phyloP scores from a whole-genome alignment of 1,140 invertebrate species.

The Cydia fagiglandana region DNA sequence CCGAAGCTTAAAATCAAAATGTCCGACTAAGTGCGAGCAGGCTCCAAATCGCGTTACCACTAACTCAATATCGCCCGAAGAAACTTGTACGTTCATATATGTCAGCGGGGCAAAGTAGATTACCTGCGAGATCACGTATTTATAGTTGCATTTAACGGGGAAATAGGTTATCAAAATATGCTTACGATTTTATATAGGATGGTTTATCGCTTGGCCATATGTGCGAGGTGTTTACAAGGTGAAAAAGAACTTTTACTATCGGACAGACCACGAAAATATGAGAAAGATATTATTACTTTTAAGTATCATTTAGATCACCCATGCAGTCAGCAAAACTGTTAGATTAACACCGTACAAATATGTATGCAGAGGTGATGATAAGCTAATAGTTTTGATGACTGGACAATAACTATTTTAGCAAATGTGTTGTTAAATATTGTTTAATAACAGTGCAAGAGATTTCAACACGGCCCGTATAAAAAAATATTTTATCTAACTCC shows the following conservation, averaged over 20 bases:
- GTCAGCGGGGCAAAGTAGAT: conserved; percentile 17
- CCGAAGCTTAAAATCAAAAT: conserved; percentile 9
- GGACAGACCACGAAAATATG: too few species aligned
- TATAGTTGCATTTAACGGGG: neutral
- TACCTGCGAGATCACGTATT: conserved; percentile 23
- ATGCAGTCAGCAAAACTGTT: too few species aligned
- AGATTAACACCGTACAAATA: too few species aligned
- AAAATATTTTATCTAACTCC: neutral
- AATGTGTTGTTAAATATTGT: too few species aligned
- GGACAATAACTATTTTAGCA: too few species aligned
- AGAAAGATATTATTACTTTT: too few species aligned
- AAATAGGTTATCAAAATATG: conserved; percentile 12
- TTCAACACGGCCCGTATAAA: neutral
- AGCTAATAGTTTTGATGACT: too few species aligned
- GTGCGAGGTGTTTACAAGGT: neutral
- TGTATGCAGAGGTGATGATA: too few species aligned
- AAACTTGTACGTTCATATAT: conserved; percentile 19
- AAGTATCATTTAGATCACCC: too few species aligned
- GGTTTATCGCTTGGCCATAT: neutral
- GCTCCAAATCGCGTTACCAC: conserved; percentile 1
- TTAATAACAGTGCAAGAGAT: neutral
- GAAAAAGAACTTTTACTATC: too few species aligned
- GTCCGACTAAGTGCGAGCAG: conserved; percentile 5
- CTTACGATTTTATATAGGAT: neutral
- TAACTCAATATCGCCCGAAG: conserved; percentile 19